Conservation (phyloP, 2,888 invertebrate species). For the Pristionchus mayeri region DNA sequence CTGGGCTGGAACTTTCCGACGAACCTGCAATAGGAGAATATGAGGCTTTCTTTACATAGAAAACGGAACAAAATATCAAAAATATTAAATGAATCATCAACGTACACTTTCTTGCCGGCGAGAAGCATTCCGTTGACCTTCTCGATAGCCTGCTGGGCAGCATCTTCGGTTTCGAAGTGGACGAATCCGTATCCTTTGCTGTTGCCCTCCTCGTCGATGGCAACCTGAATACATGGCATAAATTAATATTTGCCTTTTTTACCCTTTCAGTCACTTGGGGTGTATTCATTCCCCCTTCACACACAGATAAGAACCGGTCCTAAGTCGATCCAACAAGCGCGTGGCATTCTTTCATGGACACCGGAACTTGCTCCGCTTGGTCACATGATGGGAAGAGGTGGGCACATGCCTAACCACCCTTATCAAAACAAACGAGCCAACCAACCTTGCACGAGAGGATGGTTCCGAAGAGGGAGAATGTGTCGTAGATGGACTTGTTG, state of each 20-base stretch:
- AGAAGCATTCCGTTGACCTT: slow-evolving; percentile 99
- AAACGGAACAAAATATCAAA: not conserved
- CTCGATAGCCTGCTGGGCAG: slow-evolving; percentile 88
- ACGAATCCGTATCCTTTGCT: slow-evolving; percentile 79
- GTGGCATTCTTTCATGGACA: slow-evolving; percentile 49
- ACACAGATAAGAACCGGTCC: slow-evolving; percentile 37
- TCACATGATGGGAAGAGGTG: slow-evolving; percentile 16
- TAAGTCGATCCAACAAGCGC: not conserved
- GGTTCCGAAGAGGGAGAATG: slow-evolving; percentile 98
- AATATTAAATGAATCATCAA: not conserved
- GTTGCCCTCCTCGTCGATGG: slow-evolving; percentile 78
- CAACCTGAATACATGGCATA: slow-evolving; percentile 74
- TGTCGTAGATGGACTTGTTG: slow-evolving; percentile 99
- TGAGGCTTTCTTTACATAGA: no score
- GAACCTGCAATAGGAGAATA: slow-evolving; percentile 81
- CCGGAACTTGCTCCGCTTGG: not conserved
- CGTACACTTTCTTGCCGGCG: slow-evolving; percentile 92
- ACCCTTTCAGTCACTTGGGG: not conserved
- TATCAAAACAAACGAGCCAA: slow-evolving; percentile 13
- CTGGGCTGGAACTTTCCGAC: slow-evolving; percentile 98
- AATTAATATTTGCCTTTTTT: not conserved
- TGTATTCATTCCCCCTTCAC: not conserved
- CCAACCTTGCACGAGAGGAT: slow-evolving; percentile 94
- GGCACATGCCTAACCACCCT: not conserved
- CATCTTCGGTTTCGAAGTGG: slow-evolving; percentile 75